These are phyloP conservation scores for Thaumetopoea pityocampa DNA, from an alignment of 1,140 invertebrate genomes.

Conservation along the genomic window DNA sequence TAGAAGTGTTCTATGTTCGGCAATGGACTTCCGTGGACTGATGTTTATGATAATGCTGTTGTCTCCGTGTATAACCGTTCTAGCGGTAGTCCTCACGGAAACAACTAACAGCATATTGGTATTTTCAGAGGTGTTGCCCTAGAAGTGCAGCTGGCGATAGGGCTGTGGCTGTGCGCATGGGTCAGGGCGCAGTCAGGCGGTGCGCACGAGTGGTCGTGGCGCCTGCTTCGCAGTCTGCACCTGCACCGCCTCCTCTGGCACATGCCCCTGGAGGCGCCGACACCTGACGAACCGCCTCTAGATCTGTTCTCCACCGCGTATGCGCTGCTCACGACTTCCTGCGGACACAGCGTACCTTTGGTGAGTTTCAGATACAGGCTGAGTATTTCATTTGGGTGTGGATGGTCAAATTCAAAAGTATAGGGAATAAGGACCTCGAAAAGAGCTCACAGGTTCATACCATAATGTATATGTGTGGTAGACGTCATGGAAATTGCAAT, in stretches of 20 bases:
- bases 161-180: conserved; percentile 35
- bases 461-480: too few species aligned
- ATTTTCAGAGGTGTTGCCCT: conserved; percentile 35
- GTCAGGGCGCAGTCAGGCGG: background rate
- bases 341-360: conserved; percentile 56
- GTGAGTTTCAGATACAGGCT: too few species aligned
- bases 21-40: too few species aligned
- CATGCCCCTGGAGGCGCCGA: conserved; percentile 27
- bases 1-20: too few species aligned
- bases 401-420: too few species aligned
- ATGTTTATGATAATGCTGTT: background rate
- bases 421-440: too few species aligned
- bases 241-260: conserved; percentile 38
- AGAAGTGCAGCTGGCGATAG: conserved; percentile 36
- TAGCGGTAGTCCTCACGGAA: too few species aligned
- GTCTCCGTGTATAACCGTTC: background rate
- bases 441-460: too few species aligned
- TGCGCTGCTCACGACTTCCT: conserved; percentile 38
- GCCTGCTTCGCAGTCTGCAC: conserved; percentile 26
- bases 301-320: conserved; percentile 24
- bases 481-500: too few species aligned
- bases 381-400: too few species aligned
- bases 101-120: too few species aligned
- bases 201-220: conserved; percentile 44
- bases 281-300: conserved; percentile 12